A percentile compares a stretch with the other conserved stretches of the same genome.
Evolutionary conservation across 2,113 vertebrate species (phyloP).

Genomic region (Syrrhaptes paradoxus): DNA sequence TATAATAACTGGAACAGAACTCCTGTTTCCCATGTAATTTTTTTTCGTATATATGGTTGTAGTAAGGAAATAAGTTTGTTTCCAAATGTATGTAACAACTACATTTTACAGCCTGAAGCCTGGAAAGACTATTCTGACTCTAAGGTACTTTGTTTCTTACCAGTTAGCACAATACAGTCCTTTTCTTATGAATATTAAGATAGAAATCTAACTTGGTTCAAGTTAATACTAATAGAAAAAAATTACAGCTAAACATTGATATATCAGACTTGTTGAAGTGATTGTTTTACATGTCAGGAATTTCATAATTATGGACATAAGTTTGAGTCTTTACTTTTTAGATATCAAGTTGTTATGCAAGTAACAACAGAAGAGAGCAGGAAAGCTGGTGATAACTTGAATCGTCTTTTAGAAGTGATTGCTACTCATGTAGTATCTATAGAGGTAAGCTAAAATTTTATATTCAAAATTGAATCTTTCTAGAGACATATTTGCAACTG

Average conservation of each 20-base stretch:
- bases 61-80: not conserved
- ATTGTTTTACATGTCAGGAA: not conserved
- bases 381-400: conserved; percentile 72
- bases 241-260: not conserved
- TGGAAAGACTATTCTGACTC: not conserved
- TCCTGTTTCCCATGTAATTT: not conserved
- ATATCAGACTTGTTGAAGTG: not conserved
- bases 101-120: not conserved
- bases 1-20: not conserved
- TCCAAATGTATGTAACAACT: not conserved
- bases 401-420: conserved; percentile 73
- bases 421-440: conserved; percentile 72
- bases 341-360: conserved; percentile 77
- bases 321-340: conserved; percentile 16
- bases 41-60: not conserved
- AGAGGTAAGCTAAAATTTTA: conserved; percentile 63
- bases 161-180: fast-evolving
- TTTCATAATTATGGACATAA: fast-evolving
- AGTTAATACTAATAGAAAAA: not conserved
- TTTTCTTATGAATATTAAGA: not conserved
- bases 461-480: not conserved
- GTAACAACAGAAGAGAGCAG: conserved; percentile 77
- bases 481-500: not conserved
- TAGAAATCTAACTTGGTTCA: not conserved
- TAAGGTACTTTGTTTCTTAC: not conserved